Evolutionary conservation across 2,797 vertebrate genomes (phyloP), one percentile per base, ranked within the genome.

Genomic region (Chaunax sp.): DNA sequence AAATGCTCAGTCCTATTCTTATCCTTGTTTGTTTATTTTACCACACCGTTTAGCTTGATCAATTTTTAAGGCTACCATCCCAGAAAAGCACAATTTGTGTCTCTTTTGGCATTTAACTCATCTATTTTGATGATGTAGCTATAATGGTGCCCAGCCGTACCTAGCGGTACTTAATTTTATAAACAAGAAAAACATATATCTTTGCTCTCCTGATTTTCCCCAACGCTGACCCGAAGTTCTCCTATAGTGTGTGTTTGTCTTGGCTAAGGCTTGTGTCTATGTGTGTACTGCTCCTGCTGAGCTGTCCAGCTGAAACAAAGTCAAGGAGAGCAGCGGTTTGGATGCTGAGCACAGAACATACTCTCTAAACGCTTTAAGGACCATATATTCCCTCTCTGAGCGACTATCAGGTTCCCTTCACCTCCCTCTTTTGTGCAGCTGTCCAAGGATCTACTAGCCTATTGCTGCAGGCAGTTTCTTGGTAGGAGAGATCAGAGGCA

Each of bases 401-500:
- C 63, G 85, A 84, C 64, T 90, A 90, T 91, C 83, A 18, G 55
- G 83, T 91, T 89, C 63, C 69, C 75, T 55, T 64, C 35, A 10
- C 67, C 64, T 52, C 58, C 70, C 66, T 73, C 66, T 55, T 77
- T 81, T 83, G 55, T 74, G 57, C 59, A 77, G 74, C 62, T 73
- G 56, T 84, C 73, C 64, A 45, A 68, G 57, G 58, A 83, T 84
- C 64, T 70, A 46, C 76, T 73, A 30, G 68, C 28, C n/a, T 60
- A 59, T 85, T 84, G 83, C 89, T 85, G 60, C 76, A 90, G 84
- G 89, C 88, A 52, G 47, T 85, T 84, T 88, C 85, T 82, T 79
- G 64, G 76, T 80, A 76, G 72, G 77, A 66, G 80, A 90, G 85
- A 89, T 89, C 62, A 79, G 81, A 87, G 65, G 54, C 74, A 61